Evolutionary conservation across 2,888 invertebrate genomes (phyloP).

Genomic region (Plebejus anna): DNA sequence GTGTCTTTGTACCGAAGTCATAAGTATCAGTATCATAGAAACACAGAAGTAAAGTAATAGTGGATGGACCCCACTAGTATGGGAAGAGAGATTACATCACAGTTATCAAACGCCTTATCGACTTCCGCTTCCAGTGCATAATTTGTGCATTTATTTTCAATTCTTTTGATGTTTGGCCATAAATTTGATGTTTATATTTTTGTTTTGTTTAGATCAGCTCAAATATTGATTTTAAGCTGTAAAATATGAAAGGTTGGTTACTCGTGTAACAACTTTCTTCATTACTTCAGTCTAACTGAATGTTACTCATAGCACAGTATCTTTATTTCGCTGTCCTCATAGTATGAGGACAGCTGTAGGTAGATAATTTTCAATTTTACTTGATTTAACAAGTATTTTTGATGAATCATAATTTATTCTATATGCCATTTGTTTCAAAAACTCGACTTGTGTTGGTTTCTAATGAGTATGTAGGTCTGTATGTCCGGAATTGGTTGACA

Average conservation of each 20-base stretch:
- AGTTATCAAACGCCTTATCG: not conserved
- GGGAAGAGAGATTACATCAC: not conserved
- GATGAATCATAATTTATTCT: not conserved
- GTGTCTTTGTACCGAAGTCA: not conserved
- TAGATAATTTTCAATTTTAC: no score
- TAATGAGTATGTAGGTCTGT: not conserved
- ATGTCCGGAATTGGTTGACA: not conserved
- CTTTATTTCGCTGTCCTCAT: no score
- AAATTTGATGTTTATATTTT: not conserved
- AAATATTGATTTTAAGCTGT: no score
- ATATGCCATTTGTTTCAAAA: not conserved
- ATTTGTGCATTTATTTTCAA: not conserved
- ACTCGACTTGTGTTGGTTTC: not conserved
- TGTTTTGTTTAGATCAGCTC: not conserved
- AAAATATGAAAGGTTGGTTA: no score
- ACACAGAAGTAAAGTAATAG: not conserved
- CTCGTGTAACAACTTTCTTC: no score
- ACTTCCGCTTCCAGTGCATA: slow-evolving; percentile 1
- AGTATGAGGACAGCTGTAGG: no score
- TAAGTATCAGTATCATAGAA: not conserved
- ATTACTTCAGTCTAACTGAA: not conserved
- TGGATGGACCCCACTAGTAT: not conserved
- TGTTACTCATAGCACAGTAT: not conserved
- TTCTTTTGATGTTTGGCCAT: not conserved
- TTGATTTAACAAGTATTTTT: not conserved